Conservation (phyloP, 2,797 vertebrate species). For the Coracias cyanogaster region DNA sequence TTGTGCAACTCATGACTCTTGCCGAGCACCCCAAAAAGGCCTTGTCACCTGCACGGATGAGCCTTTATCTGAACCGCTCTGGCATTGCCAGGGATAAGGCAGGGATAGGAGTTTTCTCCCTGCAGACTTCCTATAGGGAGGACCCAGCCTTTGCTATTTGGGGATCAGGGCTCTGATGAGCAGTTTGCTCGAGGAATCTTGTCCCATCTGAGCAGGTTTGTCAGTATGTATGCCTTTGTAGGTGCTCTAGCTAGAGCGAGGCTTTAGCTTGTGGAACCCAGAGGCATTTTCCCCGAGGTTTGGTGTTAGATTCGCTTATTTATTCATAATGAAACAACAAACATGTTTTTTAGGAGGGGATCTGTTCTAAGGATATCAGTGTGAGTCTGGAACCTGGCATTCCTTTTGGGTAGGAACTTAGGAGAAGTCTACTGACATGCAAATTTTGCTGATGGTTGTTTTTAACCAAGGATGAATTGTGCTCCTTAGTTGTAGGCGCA, state of each 20-base stretch:
- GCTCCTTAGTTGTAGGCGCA: background rate
- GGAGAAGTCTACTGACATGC: background rate
- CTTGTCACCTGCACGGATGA: background rate
- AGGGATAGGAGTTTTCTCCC: background rate
- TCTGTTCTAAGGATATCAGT: background rate
- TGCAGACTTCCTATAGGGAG: background rate
- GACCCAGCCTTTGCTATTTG: background rate
- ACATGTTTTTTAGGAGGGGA: background rate
- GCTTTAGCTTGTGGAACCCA: background rate
- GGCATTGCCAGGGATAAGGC: background rate
- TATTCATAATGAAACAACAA: background rate
- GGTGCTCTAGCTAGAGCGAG: background rate
- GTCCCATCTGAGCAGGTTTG: background rate
- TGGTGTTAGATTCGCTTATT: background rate
- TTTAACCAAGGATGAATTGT: background rate
- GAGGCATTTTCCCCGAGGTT: background rate
- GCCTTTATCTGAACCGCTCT: background rate
- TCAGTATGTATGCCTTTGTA: accelerated
- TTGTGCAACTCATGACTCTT: background rate
- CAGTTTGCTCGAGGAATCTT: background rate
- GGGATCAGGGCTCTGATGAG: background rate
- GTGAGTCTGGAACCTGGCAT: background rate
- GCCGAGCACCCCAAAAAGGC: background rate
- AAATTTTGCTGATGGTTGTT: background rate
- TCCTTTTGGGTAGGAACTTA: background rate